Evolutionary conservation across 2,888 invertebrate species (phyloP).

Genomic region (Cylloceria caligata): DNA sequence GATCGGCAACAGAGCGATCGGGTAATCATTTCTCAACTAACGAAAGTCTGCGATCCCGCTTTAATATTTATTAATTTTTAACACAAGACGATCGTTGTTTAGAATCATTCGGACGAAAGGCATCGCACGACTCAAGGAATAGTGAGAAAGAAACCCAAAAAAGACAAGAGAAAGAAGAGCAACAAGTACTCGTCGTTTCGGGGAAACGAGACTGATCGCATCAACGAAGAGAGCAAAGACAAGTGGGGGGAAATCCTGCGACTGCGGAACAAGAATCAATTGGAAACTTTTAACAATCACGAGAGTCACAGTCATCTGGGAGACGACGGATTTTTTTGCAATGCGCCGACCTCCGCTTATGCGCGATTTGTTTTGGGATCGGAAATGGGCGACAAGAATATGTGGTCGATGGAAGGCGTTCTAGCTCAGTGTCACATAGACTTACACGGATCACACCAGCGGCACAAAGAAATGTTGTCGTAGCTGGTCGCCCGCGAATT

Average conservation of each 20-base stretch:
- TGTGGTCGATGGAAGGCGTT: constrained; percentile 87
- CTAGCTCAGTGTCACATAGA: constrained; percentile 91
- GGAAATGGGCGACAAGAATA: constrained; percentile 76
- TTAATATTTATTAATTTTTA: too few species aligned
- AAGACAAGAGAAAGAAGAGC: constrained; percentile 81
- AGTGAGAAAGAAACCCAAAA: constrained; percentile 79
- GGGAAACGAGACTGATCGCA: constrained; percentile 69
- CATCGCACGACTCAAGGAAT: constrained; percentile 78
- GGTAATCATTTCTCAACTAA: constrained; percentile 70
- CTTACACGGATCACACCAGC: constrained; percentile 79
- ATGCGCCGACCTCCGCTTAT: constrained; percentile 89
- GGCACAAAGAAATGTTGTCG: constrained; percentile 90
- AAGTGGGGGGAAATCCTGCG: constrained; percentile 87
- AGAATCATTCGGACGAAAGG: constrained; percentile 53
- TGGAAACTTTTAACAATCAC: constrained; percentile 73
- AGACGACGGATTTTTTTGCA: constrained; percentile 89
- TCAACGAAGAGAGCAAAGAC: constrained; percentile 69
- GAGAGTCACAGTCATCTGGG: constrained; percentile 73
- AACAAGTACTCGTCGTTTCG: constrained; percentile 85
- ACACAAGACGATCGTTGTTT: background rate
- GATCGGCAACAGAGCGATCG: constrained; percentile 73
- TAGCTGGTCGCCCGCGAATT: constrained; percentile 96
- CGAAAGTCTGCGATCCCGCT: too few species aligned
- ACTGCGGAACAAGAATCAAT: constrained; percentile 86
- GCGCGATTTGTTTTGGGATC: constrained; percentile 91